Evolutionary conservation across 2,888 invertebrate genomes (phyloP).

Genomic region (Gnatocerus cornutus): DNA sequence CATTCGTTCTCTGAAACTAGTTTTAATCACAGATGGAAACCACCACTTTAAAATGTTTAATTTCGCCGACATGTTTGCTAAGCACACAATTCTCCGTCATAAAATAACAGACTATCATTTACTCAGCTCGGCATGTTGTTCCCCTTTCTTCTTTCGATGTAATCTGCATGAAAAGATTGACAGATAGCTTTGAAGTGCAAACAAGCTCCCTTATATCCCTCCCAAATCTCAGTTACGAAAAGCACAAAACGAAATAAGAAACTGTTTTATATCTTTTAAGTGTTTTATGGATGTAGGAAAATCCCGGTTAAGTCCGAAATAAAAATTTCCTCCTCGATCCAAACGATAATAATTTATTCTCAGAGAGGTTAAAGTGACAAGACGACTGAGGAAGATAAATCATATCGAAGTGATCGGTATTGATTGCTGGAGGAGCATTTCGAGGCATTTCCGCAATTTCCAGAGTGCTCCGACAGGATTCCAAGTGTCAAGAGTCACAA

Average conservation of each 20-base stretch:
- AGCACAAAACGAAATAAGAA: slow-evolving; percentile 48
- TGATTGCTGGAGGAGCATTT: slow-evolving; percentile 44
- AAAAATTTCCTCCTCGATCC: slow-evolving; percentile 25
- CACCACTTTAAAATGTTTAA: slow-evolving; percentile 26
- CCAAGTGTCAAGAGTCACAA: slow-evolving; percentile 50
- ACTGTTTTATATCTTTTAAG: slow-evolving; percentile 44
- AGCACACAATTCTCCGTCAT: slow-evolving; percentile 28
- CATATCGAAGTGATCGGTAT: slow-evolving; percentile 46
- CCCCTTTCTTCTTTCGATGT: slow-evolving; percentile 46
- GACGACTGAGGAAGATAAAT: slow-evolving; percentile 41
- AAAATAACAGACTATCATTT: slow-evolving; percentile 45
- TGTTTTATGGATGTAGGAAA: slow-evolving; percentile 37
- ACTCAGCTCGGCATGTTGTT: slow-evolving; percentile 41
- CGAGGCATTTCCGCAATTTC: slow-evolving; percentile 49
- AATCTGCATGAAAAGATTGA: slow-evolving; percentile 64
- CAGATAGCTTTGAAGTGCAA: slow-evolving; percentile 68
- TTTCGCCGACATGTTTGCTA: slow-evolving; percentile 32
- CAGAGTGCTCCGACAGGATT: slow-evolving; percentile 46
- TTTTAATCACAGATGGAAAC: slow-evolving; percentile 15
- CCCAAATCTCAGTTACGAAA: slow-evolving; percentile 41
- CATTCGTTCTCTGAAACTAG: not conserved
- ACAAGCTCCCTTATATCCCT: slow-evolving; percentile 60
- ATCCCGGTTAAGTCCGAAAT: slow-evolving; percentile 37
- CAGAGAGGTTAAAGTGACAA: slow-evolving; percentile 14
- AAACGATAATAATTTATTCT: slow-evolving; percentile 27